These are phyloP conservation scores for Platichthys flesus DNA, from an alignment of 2,113 vertebrate species.

Conservation along the genomic window DNA sequence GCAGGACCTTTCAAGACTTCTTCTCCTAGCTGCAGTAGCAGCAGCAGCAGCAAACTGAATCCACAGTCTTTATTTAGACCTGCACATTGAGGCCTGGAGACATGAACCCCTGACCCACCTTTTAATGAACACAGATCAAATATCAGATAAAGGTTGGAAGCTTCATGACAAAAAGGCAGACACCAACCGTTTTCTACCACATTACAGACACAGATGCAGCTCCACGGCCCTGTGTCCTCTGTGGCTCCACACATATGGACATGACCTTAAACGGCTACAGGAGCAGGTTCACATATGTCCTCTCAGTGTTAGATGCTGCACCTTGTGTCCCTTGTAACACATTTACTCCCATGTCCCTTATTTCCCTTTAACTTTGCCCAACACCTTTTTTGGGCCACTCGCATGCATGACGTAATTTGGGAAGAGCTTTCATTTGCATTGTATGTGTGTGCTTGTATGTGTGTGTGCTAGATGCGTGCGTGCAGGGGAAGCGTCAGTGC, in stretches of 20 bases:
- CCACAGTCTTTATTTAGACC: constrained; percentile 77
- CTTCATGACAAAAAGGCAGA: constrained; percentile 38
- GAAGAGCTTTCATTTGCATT: constrained; percentile 61
- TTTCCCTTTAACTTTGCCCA: constrained; percentile 60
- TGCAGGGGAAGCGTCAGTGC: constrained; percentile 60
- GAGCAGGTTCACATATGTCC: constrained; percentile 10
- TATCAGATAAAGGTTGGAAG: constrained; percentile 63
- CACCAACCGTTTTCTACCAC: neutral
- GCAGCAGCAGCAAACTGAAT: constrained; percentile 61
- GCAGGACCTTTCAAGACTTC: constrained; percentile 47
- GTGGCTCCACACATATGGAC: constrained; percentile 9
- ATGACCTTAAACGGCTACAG: constrained; percentile 46
- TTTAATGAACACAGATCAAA: constrained; percentile 74
- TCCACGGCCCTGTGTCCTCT: neutral
- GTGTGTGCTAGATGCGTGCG: constrained; percentile 2
- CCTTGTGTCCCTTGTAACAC: neutral
- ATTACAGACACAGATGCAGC: neutral
- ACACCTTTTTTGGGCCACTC: constrained; percentile 71
- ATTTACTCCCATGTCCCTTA: constrained; percentile 18
- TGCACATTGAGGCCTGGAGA: constrained; percentile 71
- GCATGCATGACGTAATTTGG: constrained; percentile 81
- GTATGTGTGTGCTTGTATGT: neutral
- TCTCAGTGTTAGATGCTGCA: neutral
- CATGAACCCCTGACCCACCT: constrained; percentile 76
- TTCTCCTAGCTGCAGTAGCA: constrained; percentile 55